Evolutionary conservation across 2,113 vertebrate species (phyloP), one percentile per base, ranked within the genome.

Genomic region (Ondatra zibethicus): DNA sequence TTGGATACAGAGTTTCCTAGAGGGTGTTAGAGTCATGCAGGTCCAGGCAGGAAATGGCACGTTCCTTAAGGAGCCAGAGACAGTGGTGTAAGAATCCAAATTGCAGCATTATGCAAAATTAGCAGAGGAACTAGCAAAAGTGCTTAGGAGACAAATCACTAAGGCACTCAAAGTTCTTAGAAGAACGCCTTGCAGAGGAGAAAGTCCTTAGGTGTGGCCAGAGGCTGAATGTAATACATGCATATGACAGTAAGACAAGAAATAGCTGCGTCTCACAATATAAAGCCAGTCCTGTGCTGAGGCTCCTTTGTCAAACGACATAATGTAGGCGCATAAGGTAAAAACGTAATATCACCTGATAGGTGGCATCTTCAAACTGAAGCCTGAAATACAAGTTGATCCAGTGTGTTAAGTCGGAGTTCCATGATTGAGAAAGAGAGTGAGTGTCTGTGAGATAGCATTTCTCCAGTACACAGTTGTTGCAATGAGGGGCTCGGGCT

Each of bases 271-370:
- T 33, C 36, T 72, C 29, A n/a, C 33, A 42, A 21, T 68, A 4
- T 50, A 47, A n/a, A 73, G 72, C 36, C 58, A 77, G 25, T 72
- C 36, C 70, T 17, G 0, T 19, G 42, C 25, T 61, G 29, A 21
- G 19, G 17, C 21, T 68, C 25, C 68, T 93, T 93, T 93, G 84
- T 88, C 45, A 92, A 90, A 36, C 39, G 73, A 63, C 88, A 75
- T 55, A 84, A 25, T 7, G 16, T 14, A 12, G 73, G 31, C 68
- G 3, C 81, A 19, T 75, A 50, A 55, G 77, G 42, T 55, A 42
- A 55, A 95, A 89, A 65, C 39, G 17, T 1, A 63, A 23, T 25
- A 16, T 88, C 65, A 94, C 55, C 68, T 72, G 75, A 47, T 29
- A 36, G 50, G 52, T 23, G 55, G 29, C 27, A 39, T 86, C 80